These are phyloP conservation scores for Agapetus fuscipes DNA, from an alignment of 2,888 invertebrate genomes.

Conservation along the genomic window DNA sequence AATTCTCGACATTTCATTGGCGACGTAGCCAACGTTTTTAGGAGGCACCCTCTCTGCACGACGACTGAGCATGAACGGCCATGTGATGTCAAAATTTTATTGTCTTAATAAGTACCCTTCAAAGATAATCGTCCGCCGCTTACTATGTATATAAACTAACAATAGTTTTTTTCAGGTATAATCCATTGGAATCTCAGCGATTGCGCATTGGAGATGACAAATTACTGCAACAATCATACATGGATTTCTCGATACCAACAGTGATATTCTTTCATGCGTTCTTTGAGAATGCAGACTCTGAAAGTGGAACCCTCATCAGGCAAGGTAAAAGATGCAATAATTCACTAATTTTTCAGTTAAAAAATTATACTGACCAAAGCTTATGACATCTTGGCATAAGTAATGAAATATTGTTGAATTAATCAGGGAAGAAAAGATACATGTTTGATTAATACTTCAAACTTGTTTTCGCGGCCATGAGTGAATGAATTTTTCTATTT, in stretches of 20 bases:
- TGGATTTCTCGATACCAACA: conserved; percentile 48
- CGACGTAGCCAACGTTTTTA: too few relatives aligned
- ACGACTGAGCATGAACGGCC: too few relatives aligned
- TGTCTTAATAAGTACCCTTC: too few relatives aligned
- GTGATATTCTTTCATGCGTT: conserved; percentile 54
- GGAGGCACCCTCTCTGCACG: too few relatives aligned
- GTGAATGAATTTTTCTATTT: background rate
- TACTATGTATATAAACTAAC: too few relatives aligned
- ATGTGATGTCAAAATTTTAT: too few relatives aligned
- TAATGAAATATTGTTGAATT: too few relatives aligned
- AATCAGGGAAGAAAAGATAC: conserved; percentile 42
- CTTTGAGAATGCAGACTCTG: conserved; percentile 47
- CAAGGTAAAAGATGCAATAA: conserved; percentile 35
- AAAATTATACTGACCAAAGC: too few relatives aligned
- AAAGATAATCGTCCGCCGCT: too few relatives aligned
- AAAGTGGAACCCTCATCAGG: conserved; percentile 43
- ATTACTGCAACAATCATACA: conserved; percentile 44
- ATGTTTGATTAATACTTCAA: background rate
- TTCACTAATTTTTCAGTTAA: too few relatives aligned
- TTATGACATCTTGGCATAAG: too few relatives aligned
- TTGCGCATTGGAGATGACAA: conserved; percentile 43
- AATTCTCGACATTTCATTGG: too few relatives aligned
- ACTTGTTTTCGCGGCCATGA: background rate
- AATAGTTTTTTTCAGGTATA: conserved; percentile 45
- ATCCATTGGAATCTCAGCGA: conserved; percentile 42